Evolutionary conservation across 2,113 vertebrate genomes (phyloP).

Genomic region (Addax nasomaculatus): DNA sequence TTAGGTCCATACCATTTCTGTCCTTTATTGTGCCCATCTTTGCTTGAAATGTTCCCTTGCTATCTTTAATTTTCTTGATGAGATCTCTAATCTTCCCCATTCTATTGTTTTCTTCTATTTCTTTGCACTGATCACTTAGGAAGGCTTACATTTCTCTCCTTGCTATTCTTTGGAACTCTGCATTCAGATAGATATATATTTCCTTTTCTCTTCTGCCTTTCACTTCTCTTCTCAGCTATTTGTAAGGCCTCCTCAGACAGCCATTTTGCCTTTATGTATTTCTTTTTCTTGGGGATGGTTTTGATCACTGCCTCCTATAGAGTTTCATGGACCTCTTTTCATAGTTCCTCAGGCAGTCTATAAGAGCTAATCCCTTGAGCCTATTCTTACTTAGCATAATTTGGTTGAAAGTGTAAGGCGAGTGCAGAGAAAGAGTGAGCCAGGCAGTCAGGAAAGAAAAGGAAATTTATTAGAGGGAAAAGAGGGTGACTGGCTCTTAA

Average conservation of each 20-base stretch:
- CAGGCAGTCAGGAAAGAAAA: not conserved
- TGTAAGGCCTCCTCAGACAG: not conserved
- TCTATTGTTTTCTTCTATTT: not conserved
- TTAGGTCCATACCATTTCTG: not conserved
- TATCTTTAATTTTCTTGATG: not conserved
- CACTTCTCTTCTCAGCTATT: not conserved
- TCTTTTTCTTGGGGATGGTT: not conserved
- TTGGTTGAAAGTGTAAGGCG: not conserved
- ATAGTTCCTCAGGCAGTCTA: not conserved
- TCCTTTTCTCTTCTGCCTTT: not conserved
- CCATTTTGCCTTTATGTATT: not conserved
- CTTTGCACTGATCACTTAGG: not conserved
- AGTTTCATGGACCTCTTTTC: not conserved
- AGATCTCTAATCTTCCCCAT: not conserved
- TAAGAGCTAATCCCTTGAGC: not conserved
- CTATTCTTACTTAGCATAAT: not conserved
- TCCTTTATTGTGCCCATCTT: not conserved
- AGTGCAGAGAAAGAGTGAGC: not conserved
- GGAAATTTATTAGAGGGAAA: not conserved
- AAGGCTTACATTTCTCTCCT: not conserved
- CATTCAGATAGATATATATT: not conserved
- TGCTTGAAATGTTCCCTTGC: not conserved
- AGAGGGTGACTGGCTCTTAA: not conserved
- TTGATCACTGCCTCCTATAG: not conserved
- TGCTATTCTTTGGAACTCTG: not conserved